A percentile compares a stretch with the other conserved stretches of the same genome.
Evolutionary conservation across 2,797 vertebrate genomes (phyloP).

Genomic region (Anableps anableps): DNA sequence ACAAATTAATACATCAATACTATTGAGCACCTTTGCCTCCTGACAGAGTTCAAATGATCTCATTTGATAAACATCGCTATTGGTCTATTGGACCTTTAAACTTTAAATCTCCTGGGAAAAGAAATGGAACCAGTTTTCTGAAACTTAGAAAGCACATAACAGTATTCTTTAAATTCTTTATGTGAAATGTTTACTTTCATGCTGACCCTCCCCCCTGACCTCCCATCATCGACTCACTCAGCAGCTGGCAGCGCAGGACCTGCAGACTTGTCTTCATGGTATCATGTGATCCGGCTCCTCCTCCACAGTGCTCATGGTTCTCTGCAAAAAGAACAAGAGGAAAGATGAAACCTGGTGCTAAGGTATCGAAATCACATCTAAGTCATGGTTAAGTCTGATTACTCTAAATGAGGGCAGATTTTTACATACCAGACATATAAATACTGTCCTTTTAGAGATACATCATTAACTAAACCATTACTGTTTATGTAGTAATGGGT

Average conservation of each 20-base stretch:
- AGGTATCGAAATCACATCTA: constrained; percentile 39
- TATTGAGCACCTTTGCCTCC: no score
- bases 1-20: no score
- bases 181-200: neutral
- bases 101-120: neutral
- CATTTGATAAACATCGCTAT: no score
- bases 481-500: constrained; percentile 45
- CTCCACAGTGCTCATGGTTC: constrained; percentile 99
- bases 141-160: neutral
- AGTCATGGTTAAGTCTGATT: constrained; percentile 33
- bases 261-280: constrained; percentile 99
- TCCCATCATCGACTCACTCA: constrained; percentile 88
- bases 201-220: neutral
- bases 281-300: constrained; percentile 96
- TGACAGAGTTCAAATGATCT: no score
- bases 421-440: constrained; percentile 5
- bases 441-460: neutral
- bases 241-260: constrained; percentile 97
- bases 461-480: constrained; percentile 1
- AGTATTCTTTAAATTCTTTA: neutral
- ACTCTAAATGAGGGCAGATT: neutral
- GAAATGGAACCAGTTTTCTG: neutral
- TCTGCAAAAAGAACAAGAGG: constrained; percentile 55
- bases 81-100: no score
- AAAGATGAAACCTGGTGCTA: constrained; percentile 24